These are phyloP conservation scores for Myotis findleyi DNA, from an alignment of 2,797 vertebrate species.

Conservation along the genomic window DNA sequence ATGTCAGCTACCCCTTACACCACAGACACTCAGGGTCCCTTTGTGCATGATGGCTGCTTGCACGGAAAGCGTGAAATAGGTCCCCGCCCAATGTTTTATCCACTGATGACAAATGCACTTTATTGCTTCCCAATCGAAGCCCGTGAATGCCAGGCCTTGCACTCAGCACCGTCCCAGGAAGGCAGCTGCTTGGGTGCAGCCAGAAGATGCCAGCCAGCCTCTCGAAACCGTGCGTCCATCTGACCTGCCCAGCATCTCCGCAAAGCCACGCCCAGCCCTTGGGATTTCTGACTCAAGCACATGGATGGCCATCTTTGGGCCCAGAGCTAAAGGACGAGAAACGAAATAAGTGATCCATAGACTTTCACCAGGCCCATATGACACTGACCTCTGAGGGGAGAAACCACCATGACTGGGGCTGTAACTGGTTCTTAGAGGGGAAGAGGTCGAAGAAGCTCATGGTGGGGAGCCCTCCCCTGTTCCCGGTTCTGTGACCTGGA, in stretches of 20 bases:
- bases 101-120: not conserved
- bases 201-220: not conserved
- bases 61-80: fast-evolving
- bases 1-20: fast-evolving
- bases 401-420: too few species aligned
- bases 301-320: not conserved
- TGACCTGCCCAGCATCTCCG: not conserved
- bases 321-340: not conserved
- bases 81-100: not conserved
- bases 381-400: not conserved
- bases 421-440: too few species aligned
- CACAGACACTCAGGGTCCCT: not conserved
- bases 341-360: not conserved
- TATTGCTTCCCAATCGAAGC: not conserved
- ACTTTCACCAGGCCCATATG: not conserved
- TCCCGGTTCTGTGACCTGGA: not conserved
- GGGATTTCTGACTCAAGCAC: not conserved
- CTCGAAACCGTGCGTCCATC: fast-evolving
- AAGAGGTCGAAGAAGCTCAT: not conserved
- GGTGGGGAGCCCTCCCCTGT: too few species aligned
- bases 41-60: fast-evolving
- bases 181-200: not conserved
- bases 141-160: not conserved
- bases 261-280: fast-evolving
- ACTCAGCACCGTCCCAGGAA: not conserved